Evolutionary conservation across 2,797 vertebrate genomes (phyloP).

Genomic region (Adelosebastes latens): DNA sequence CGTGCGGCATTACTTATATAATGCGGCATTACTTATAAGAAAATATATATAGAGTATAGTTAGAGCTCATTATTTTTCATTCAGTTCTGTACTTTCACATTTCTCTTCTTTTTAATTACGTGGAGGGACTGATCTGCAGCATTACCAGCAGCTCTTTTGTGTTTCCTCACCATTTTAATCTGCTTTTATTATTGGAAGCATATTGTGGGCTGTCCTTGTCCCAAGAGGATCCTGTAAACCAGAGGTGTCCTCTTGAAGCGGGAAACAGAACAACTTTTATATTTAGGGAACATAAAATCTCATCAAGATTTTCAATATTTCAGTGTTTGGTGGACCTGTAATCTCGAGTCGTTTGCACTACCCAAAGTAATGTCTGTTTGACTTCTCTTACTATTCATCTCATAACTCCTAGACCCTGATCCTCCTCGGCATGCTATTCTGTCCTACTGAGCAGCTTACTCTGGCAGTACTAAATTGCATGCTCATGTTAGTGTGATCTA

Average conservation of each 20-base stretch:
- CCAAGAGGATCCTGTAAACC: background rate
- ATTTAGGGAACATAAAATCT: background rate
- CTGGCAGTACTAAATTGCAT: background rate
- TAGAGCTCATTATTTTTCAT: slow-evolving; percentile 4
- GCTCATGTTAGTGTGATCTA: background rate
- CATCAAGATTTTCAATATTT: background rate
- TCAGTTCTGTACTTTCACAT: background rate
- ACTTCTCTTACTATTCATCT: background rate
- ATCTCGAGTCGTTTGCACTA: background rate
- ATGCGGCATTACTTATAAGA: background rate
- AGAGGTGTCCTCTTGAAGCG: background rate
- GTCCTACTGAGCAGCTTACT: slow-evolving; percentile 1
- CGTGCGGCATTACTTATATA: too few relatives aligned
- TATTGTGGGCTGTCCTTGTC: background rate
- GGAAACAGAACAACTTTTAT: background rate
- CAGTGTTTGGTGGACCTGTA: background rate
- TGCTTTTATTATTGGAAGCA: background rate
- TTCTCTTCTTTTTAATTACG: slow-evolving; percentile 13
- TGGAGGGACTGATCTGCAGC: background rate
- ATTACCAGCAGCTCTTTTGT: background rate
- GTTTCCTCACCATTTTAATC: background rate
- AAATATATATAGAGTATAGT: background rate
- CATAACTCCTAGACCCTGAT: background rate
- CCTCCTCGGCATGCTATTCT: background rate
- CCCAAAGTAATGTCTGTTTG: background rate